These are phyloP conservation scores for Pardosa pseudoannulata DNA, from an alignment of 2,888 invertebrate species.

Conservation along the genomic window DNA sequence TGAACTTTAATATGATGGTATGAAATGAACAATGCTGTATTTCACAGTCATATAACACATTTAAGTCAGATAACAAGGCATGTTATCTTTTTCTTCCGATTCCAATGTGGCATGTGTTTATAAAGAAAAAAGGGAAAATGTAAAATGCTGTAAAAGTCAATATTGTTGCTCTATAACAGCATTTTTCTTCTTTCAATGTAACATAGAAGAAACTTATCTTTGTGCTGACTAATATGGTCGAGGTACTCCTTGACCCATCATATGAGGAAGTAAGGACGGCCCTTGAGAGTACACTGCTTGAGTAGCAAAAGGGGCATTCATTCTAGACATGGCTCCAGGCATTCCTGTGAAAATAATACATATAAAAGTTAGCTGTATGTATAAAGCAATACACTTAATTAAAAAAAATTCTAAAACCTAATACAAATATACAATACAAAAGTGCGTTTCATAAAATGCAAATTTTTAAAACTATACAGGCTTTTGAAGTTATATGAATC, in stretches of 20 bases:
- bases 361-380: not conserved
- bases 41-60: too few species aligned
- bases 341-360: constrained; percentile 35
- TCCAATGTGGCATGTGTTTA: too few species aligned
- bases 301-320: constrained; percentile 36
- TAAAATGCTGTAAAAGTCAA: not conserved
- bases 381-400: too few species aligned
- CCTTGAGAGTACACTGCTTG: constrained; percentile 51
- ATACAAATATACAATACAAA: too few species aligned
- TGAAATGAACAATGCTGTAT: not conserved
- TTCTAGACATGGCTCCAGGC: constrained; percentile 43
- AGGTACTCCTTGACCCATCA: constrained; percentile 69
- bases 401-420: too few species aligned
- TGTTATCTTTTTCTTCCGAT: too few species aligned
- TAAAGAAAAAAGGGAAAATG: too few species aligned
- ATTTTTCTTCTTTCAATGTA: constrained; percentile 32
- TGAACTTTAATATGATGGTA: not conserved
- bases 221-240: constrained; percentile 50
- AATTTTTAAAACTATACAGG: too few species aligned
- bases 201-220: constrained; percentile 65
- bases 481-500: too few species aligned
- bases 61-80: too few species aligned
- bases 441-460: too few species aligned
- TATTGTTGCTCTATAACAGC: not conserved
- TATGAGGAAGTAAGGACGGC: constrained; percentile 33